A percentile compares a stretch with the other conserved stretches of the same genome.
phyloP scores from a whole-genome alignment of 2,888 invertebrate genomes.

The Nipponacmea schrenckii region DNA sequence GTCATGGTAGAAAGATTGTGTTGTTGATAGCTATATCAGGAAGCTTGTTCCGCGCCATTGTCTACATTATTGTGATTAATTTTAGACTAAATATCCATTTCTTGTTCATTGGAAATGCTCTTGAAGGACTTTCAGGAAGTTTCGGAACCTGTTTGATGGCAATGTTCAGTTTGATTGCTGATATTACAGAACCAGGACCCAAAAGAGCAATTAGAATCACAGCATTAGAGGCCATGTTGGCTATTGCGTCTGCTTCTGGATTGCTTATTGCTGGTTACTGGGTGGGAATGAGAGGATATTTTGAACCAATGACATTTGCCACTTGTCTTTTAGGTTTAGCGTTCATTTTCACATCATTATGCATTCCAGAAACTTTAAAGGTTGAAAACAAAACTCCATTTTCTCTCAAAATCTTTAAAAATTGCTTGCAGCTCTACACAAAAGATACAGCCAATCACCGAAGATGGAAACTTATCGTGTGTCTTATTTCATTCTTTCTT shows the following conservation, averaged over 20 bases:
- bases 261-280: conserved; percentile 24
- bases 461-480: conserved; percentile 23
- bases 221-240: conserved; percentile 32
- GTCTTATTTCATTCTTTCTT: conserved; percentile 26
- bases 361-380: conserved; percentile 30
- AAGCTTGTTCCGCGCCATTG: conserved; percentile 26
- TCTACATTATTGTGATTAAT: conserved; percentile 27
- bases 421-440: conserved; percentile 31
- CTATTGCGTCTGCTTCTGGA: conserved; percentile 18
- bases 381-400: not conserved
- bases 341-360: conserved; percentile 17
- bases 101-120: conserved; percentile 25
- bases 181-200: conserved; percentile 33
- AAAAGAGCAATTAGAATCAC: conserved; percentile 33
- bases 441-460: conserved; percentile 20
- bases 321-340: conserved; percentile 12
- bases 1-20: conserved; percentile 30
- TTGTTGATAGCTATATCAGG: conserved; percentile 30
- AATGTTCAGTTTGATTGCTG: conserved; percentile 35
- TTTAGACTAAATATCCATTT: conserved; percentile 13
- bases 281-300: conserved; percentile 27
- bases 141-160: conserved; percentile 35
- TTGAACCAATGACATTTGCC: conserved; percentile 23
- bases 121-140: conserved; percentile 33
- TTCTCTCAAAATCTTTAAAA: conserved; percentile 16